Evolutionary conservation across 2,888 invertebrate genomes (phyloP).

Genomic region (Caenorhabditis virilis): DNA sequence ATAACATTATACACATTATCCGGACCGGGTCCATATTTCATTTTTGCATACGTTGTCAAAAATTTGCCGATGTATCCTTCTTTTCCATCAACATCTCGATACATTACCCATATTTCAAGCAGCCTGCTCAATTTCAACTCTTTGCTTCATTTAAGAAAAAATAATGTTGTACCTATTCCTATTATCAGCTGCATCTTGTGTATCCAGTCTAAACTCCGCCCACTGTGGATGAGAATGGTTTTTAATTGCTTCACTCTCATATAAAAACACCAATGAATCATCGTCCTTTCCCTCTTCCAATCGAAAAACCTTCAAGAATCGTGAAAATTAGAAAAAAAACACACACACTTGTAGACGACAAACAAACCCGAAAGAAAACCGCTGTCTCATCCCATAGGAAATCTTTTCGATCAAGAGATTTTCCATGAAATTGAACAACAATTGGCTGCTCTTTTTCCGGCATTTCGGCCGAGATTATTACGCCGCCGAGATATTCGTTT

Average conservation of each 20-base stretch:
- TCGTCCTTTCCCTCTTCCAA: conserved; percentile 52
- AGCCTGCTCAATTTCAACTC: conserved; percentile 18
- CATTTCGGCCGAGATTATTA: conserved; percentile 43
- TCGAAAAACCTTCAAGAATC: conserved; percentile 55
- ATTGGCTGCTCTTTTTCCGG: conserved; percentile 53
- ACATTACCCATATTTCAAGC: conserved; percentile 51
- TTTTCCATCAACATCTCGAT: conserved; percentile 52
- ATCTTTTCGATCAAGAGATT: conserved; percentile 50
- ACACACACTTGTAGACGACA: not conserved
- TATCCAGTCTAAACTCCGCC: conserved; percentile 48
- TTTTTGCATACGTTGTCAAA: conserved; percentile 55
- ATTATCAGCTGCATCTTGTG: conserved; percentile 55
- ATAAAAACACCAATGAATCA: conserved; percentile 43
- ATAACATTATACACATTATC: conserved; percentile 54
- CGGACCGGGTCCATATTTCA: conserved; percentile 57
- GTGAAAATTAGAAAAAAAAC: conserved; percentile 10
- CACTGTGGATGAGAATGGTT: conserved; percentile 57
- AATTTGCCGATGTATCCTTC: conserved; percentile 56
- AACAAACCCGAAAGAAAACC: conserved; percentile 51
- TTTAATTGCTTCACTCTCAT: conserved; percentile 54
- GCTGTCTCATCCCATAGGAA: conserved; percentile 59
- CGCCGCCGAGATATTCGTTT: conserved; percentile 24
- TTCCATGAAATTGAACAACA: conserved; percentile 52
- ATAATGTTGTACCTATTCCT: conserved; percentile 39
- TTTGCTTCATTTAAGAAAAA: conserved; percentile 1